These are phyloP conservation scores for Caenorhabditis sinica DNA, from an alignment of 2,888 invertebrate species.

Conservation along the genomic window DNA sequence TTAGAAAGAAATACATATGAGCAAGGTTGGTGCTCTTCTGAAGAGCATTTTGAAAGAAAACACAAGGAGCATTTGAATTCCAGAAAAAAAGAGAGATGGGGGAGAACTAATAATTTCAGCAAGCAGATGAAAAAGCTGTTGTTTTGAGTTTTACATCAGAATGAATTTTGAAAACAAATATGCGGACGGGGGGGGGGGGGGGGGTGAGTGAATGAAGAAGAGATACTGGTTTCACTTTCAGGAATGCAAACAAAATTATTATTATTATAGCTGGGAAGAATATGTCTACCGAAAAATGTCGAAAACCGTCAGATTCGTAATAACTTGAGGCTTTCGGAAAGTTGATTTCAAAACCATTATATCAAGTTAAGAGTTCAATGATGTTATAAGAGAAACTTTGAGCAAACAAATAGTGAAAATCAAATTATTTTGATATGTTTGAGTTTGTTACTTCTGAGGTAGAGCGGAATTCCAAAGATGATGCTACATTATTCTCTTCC, in stretches of 20 bases:
- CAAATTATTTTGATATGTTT: no score
- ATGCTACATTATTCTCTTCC: not conserved
- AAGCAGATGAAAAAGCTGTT: slow-evolving; percentile 42
- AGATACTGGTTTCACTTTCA: slow-evolving; percentile 48
- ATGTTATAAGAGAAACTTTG: no score
- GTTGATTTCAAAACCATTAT: no score
- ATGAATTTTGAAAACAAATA: slow-evolving; percentile 57
- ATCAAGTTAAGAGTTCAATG: no score
- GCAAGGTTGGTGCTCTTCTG: not conserved
- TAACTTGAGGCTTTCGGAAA: not conserved
- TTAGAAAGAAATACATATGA: not conserved
- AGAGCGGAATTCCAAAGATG: not conserved
- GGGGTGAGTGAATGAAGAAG: not conserved
- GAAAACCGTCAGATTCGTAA: not conserved
- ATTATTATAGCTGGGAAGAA: not conserved
- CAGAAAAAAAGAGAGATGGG: not conserved
- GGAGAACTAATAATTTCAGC: slow-evolving; percentile 32
- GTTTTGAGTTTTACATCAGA: slow-evolving; percentile 40
- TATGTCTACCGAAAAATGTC: not conserved
- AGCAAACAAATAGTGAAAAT: no score
- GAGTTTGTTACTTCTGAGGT: no score
- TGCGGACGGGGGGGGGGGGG: not conserved
- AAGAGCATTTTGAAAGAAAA: no score
- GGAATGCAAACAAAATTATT: slow-evolving; percentile 31
- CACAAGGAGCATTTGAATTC: not conserved